Percentiles rank a stretch among this genome's conserved stretches.
Evolutionary conservation across 2,113 vertebrate species (phyloP).

Genomic region (Heteronetta atricapilla): DNA sequence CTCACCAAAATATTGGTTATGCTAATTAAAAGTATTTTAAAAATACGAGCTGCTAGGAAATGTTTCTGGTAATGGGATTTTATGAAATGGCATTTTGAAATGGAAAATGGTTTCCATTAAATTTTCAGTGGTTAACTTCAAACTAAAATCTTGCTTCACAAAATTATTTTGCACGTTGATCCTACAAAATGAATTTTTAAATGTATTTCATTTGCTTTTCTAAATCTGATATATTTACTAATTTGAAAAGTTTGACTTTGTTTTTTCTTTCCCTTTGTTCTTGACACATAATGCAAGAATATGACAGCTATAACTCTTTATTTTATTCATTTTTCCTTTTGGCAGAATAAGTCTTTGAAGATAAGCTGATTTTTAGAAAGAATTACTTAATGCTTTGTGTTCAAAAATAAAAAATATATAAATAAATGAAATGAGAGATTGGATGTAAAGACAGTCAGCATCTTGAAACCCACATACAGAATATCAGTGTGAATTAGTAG

Average conservation of each 20-base stretch:
- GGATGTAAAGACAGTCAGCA: background rate
- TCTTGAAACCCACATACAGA: background rate
- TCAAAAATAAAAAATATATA: background rate
- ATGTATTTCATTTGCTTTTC: background rate
- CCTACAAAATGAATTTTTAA: background rate
- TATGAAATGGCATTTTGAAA: background rate
- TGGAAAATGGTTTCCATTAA: background rate
- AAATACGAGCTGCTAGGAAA: background rate
- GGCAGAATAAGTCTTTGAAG: background rate
- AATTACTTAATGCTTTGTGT: background rate
- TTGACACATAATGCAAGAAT: background rate
- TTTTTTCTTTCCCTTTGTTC: background rate
- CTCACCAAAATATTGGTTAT: background rate
- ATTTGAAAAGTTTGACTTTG: background rate
- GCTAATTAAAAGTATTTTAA: background rate
- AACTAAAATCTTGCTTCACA: background rate
- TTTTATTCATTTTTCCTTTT: background rate
- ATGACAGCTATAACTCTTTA: background rate
- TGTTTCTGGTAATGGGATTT: background rate
- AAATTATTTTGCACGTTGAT: background rate
- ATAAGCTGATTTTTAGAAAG: background rate
- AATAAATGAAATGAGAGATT: background rate
- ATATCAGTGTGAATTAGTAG: background rate
- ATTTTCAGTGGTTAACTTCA: background rate
- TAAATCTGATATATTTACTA: background rate